Evolutionary conservation across 2,113 vertebrate genomes (phyloP).

Genomic region (Saccopteryx leptura): DNA sequence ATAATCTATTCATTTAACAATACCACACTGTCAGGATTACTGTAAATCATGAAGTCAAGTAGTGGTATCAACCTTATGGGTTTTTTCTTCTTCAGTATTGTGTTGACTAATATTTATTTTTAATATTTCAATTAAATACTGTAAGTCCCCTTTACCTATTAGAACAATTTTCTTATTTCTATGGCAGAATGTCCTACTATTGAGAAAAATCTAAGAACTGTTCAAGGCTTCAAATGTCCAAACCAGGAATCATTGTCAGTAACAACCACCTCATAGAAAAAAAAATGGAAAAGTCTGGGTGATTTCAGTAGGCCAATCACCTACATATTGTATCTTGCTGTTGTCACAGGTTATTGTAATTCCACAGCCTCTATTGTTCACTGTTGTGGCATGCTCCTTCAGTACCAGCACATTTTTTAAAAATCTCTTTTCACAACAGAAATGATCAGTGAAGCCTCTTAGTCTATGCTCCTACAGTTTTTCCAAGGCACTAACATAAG

Average conservation of each 20-base stretch:
- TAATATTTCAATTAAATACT: background rate
- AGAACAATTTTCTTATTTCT: background rate
- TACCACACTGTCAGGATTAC: background rate
- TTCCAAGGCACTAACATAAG: background rate
- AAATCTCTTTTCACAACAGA: background rate
- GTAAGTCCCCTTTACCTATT: background rate
- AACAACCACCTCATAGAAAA: background rate
- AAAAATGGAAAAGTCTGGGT: background rate
- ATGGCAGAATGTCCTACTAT: background rate
- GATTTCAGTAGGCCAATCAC: background rate
- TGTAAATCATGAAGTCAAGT: background rate
- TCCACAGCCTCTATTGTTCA: background rate
- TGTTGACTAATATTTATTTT: background rate
- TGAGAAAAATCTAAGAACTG: conserved; percentile 11
- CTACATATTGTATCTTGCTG: background rate
- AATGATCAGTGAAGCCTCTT: background rate
- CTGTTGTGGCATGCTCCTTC: background rate
- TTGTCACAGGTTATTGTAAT: background rate
- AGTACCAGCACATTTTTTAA: background rate
- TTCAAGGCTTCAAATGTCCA: background rate
- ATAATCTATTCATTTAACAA: background rate
- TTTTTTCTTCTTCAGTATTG: background rate
- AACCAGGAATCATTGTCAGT: background rate
- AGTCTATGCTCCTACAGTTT: background rate
- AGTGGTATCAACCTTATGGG: background rate